Conservation (phyloP, 2,888 invertebrate species). For the Ectemnius lituratus region DNA sequence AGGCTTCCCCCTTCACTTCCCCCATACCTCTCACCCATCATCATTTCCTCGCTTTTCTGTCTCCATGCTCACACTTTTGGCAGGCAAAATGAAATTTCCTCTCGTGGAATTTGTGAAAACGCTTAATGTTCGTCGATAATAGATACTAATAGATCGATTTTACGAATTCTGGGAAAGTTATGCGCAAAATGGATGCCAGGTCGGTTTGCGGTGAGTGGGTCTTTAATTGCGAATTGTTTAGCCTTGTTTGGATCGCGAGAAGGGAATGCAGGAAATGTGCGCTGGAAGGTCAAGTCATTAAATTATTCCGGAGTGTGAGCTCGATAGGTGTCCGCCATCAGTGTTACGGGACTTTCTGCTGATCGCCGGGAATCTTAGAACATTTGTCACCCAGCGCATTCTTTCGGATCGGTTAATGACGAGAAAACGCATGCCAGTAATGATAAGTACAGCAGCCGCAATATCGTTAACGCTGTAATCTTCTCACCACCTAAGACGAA, state of each 20-base stretch:
- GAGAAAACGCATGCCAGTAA: neutral
- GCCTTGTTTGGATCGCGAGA: conserved; percentile 48
- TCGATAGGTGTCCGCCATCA: conserved; percentile 65
- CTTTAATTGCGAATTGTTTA: conserved; percentile 70
- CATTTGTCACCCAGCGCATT: conserved; percentile 44
- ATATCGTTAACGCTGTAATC: too few species aligned
- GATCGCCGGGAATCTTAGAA: conserved; percentile 39
- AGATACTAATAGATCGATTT: neutral
- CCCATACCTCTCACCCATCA: neutral
- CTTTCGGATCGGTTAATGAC: conserved; percentile 14
- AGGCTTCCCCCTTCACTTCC: too few species aligned
- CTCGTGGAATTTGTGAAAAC: neutral
- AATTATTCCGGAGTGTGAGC: conserved; percentile 75
- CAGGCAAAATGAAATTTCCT: neutral
- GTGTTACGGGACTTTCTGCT: conserved; percentile 55
- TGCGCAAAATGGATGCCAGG: conserved; percentile 22
- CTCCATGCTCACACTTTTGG: neutral
- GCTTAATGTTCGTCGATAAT: neutral
- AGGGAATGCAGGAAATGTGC: conserved; percentile 40
- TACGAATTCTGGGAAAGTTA: neutral
- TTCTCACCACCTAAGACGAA: too few species aligned
- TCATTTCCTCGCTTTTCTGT: neutral
- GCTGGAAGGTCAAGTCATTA: conserved; percentile 70
- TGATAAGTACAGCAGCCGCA: too few species aligned
- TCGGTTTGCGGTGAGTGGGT: conserved; percentile 32